Evolutionary conservation across 2,888 invertebrate species (phyloP).

Genomic region (Bhutanitis thaidina): DNA sequence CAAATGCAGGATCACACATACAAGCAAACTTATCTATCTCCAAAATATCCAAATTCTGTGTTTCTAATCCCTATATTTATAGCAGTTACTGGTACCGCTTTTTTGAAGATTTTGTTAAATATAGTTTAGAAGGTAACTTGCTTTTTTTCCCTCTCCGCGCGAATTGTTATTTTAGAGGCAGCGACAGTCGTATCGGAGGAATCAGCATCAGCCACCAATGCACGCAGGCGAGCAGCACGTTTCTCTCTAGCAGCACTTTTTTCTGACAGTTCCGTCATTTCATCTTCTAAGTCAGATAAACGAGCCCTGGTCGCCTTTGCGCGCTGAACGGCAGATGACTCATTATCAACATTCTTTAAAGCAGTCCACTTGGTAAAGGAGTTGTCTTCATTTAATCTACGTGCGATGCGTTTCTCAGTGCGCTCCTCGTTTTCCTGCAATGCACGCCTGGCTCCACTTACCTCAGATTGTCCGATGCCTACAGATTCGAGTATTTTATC

Average conservation of each 20-base stretch:
- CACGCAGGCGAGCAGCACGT: constrained; percentile 84
- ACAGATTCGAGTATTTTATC: constrained; percentile 83
- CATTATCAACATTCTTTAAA: constrained; percentile 65
- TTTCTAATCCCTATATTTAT: not conserved
- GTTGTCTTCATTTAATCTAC: constrained; percentile 61
- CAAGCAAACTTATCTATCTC: constrained; percentile 56
- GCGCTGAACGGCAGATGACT: constrained; percentile 81
- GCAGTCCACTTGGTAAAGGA: constrained; percentile 83
- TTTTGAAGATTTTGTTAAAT: constrained; percentile 22
- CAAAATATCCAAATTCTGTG: constrained; percentile 28
- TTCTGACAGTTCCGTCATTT: constrained; percentile 86
- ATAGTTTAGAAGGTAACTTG: constrained; percentile 67
- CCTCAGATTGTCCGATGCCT: constrained; percentile 80
- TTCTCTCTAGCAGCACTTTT: constrained; percentile 85
- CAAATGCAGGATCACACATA: constrained; percentile 62
- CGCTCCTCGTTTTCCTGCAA: constrained; percentile 70
- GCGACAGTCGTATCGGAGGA: constrained; percentile 50
- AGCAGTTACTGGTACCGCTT: constrained; percentile 29
- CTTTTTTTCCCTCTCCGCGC: constrained; percentile 70
- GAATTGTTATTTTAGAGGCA: constrained; percentile 58
- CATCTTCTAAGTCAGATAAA: constrained; percentile 85
- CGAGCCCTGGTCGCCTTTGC: constrained; percentile 84
- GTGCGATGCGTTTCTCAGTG: constrained; percentile 68
- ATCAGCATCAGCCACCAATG: constrained; percentile 83
- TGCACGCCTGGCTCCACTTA: constrained; percentile 70